These are phyloP conservation scores for Bilobella aurantiaca DNA, from an alignment of 1,140 invertebrate genomes.

Conservation along the genomic window DNA sequence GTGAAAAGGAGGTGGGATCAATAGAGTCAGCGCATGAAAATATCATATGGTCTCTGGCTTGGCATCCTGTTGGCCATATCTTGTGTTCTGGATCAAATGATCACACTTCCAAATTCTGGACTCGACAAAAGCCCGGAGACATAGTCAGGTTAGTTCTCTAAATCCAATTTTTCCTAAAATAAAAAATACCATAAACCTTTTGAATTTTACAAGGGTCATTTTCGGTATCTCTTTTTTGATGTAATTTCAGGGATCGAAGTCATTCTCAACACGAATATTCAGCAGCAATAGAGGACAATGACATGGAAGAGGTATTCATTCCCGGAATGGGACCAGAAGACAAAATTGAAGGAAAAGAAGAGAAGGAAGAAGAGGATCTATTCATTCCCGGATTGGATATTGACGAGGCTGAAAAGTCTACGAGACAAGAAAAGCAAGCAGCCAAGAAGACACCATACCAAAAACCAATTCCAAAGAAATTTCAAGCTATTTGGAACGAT, in stretches of 20 bases:
- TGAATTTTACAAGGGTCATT: too few species aligned
- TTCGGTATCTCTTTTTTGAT: too few species aligned
- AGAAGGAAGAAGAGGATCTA: slow-evolving; percentile 39
- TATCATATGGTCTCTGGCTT: slow-evolving; percentile 96
- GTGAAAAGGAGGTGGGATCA: slow-evolving; percentile 93
- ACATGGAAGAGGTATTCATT: slow-evolving; percentile 69
- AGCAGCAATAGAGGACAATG: slow-evolving; percentile 58
- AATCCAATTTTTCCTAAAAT: too few species aligned
- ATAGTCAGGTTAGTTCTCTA: too few species aligned
- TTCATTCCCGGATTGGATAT: slow-evolving; percentile 77
- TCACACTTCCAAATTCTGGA: slow-evolving; percentile 98
- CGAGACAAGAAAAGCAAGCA: slow-evolving; percentile 55
- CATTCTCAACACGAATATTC: slow-evolving; percentile 29
- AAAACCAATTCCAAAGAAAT: slow-evolving; percentile 88
- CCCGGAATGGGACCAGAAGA: slow-evolving; percentile 94
- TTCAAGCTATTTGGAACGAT: slow-evolving; percentile 92
- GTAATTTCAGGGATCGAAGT: slow-evolving; percentile 78
- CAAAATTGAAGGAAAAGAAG: slow-evolving; percentile 53
- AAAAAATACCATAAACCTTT: too few species aligned
- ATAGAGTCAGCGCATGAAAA: slow-evolving; percentile 98
- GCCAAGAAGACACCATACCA: slow-evolving; percentile 74
- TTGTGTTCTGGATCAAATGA: slow-evolving; percentile 96
- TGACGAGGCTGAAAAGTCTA: slow-evolving; percentile 47
- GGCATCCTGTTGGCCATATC: slow-evolving; percentile 98
- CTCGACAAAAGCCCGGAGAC: slow-evolving; percentile 94